Base-by-base conservation (phyloP, 2,113 vertebrate genomes). In the Amazona vittata region DNA sequence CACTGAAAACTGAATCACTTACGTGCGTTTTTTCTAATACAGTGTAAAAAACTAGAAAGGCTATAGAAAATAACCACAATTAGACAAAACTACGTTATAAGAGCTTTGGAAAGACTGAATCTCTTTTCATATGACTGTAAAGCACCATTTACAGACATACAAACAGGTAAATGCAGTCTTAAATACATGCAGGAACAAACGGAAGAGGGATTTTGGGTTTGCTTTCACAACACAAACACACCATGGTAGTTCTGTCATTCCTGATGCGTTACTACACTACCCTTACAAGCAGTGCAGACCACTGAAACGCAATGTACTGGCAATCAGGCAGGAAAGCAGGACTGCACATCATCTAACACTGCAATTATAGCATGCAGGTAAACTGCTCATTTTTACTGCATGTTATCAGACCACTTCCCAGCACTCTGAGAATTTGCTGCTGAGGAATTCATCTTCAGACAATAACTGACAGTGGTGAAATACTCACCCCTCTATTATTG, bases 1-100 rank as follows among this genome's bases (percentile, higher is more conserved):
- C 35, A 81, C 75, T 87, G 92, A 77, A 97, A 90, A 91, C 22
- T 64, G 12, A 94, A 95, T 82, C 74, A 76, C 26, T 89, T 64
- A 35, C 0, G 1, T 18, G 26, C 15, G 39, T 75, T 78, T 92
- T 78, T 70, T 47, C 74, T 83, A 90, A 90, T 80, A 43, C 62
- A 90, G n/a, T 86, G 73, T 63, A 80, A 90, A 83, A 91, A 83
- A 24, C 13, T 16, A 83, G 68, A 90, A 75, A 89, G 43, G 21
- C 26, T 68, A 60, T 1, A 60, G 83, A 84, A 97, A 95, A 94
- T 28, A 84, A 44, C 39, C 33, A 39, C 55, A 64, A 91, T 46
- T 70, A 86, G 11, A 69, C 29, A 60, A 76, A 90, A 81, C 46
- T 26, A 28, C 3, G 2, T 21, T 39, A n/a, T 28, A 83, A 59